Evolutionary conservation across 2,113 vertebrate species (phyloP).

Genomic region (Neotoma lepida): DNA sequence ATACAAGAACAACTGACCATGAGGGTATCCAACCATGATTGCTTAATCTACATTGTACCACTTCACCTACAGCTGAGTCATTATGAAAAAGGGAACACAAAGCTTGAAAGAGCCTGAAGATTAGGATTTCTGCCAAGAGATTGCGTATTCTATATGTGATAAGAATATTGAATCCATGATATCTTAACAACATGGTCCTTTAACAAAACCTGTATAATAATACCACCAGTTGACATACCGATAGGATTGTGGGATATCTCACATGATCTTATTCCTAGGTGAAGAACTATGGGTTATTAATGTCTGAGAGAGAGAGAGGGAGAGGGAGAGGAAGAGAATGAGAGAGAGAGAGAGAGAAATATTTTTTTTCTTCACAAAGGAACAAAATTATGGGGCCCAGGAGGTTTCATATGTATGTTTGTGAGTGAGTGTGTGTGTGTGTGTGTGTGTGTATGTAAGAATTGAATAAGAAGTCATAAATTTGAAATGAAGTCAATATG

Average conservation of each 20-base stretch:
- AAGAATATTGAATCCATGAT: background rate
- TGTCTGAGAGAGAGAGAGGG: background rate
- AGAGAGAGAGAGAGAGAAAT: background rate
- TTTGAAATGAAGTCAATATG: background rate
- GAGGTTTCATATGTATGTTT: background rate
- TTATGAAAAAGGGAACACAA: background rate
- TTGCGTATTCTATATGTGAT: background rate
- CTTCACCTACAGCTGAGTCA: background rate
- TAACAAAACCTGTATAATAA: background rate
- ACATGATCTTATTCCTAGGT: background rate
- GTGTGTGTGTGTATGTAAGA: background rate
- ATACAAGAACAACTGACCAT: background rate
- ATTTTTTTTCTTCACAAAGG: background rate
- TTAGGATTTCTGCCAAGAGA: background rate
- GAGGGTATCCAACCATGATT: background rate
- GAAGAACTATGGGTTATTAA: background rate
- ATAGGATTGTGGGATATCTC: background rate
- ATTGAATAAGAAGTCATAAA: background rate
- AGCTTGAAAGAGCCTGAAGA: background rate
- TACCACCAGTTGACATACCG: background rate
- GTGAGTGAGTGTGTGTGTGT: background rate
- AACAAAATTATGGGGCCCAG: background rate
- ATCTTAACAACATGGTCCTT: background rate
- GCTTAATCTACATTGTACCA: background rate
- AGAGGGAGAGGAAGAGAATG: background rate